Evolutionary conservation across 2,888 invertebrate species (phyloP).

Genomic region (Orthonychiurus folsomi): DNA sequence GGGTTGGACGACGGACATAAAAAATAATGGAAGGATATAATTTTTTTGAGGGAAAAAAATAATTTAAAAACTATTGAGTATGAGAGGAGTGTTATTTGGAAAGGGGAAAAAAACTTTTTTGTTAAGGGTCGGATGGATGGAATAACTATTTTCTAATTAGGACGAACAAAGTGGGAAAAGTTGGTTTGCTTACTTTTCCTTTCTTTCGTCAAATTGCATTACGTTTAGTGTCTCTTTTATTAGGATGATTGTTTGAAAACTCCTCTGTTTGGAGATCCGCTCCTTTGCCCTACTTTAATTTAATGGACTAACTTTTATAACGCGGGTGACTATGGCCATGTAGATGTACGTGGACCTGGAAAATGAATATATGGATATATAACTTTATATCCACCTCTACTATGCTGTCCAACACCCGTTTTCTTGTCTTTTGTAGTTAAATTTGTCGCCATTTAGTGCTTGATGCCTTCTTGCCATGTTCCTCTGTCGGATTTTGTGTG

Average conservation of each 20-base stretch:
- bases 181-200: neutral
- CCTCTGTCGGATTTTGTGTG: too few relatives aligned
- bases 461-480: neutral
- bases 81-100: neutral
- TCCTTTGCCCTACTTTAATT: too few relatives aligned
- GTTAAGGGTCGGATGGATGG: neutral
- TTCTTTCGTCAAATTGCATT: neutral
- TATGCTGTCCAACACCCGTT: neutral
- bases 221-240: too few relatives aligned
- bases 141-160: neutral
- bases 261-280: too few relatives aligned
- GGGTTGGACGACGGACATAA: neutral
- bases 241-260: too few relatives aligned
- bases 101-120: too few relatives aligned
- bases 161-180: neutral
- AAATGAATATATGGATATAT: too few relatives aligned
- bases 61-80: neutral
- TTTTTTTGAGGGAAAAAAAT: neutral
- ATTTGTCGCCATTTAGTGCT: neutral
- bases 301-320: too few relatives aligned
- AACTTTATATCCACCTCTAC: too few relatives aligned
- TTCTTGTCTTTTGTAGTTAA: neutral
- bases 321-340: too few relatives aligned
- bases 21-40: neutral
- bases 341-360: too few relatives aligned